phyloP scores from a whole-genome alignment of 2,113 vertebrate genomes.

The Xenopus laevis region DNA sequence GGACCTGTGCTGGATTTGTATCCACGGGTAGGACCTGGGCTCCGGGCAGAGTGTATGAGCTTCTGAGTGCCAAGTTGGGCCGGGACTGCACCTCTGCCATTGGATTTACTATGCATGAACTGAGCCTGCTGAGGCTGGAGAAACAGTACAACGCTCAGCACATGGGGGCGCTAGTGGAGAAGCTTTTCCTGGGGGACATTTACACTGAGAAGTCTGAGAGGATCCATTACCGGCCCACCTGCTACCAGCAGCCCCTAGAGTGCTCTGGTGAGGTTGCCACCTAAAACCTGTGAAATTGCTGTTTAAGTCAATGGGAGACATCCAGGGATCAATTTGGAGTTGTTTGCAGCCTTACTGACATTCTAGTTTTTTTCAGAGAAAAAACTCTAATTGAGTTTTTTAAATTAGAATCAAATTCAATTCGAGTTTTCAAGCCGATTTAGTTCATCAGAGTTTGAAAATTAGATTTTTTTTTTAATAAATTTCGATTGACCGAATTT shows the following conservation, averaged over 20 bases:
- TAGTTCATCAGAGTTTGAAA: no score
- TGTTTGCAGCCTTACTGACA: no score
- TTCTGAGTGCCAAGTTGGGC: constrained; percentile 68
- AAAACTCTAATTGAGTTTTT: no score
- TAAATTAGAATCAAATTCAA: no score
- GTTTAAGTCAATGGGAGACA: no score
- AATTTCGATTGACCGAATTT: no score
- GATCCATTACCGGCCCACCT: constrained; percentile 75
- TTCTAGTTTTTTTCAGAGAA: no score
- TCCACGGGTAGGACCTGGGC: constrained; percentile 53
- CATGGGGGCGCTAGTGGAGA: constrained; percentile 65
- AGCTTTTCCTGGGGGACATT: constrained; percentile 83
- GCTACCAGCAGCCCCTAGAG: constrained; percentile 84
- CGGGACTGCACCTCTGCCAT: constrained; percentile 67
- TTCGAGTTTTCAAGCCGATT: no score
- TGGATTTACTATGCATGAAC: constrained; percentile 84
- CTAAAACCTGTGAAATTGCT: no score
- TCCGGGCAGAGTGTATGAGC: constrained; percentile 68
- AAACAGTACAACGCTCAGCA: constrained; percentile 58
- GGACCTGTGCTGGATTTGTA: constrained; percentile 55
- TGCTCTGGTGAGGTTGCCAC: constrained; percentile 83
- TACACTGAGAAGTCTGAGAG: constrained; percentile 78
- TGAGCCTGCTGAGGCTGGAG: constrained; percentile 78
- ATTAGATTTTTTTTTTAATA: no score
- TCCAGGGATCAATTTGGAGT: no score